Conservation (phyloP, 2,888 invertebrate genomes). For the Lasioglossum leucozonium region DNA sequence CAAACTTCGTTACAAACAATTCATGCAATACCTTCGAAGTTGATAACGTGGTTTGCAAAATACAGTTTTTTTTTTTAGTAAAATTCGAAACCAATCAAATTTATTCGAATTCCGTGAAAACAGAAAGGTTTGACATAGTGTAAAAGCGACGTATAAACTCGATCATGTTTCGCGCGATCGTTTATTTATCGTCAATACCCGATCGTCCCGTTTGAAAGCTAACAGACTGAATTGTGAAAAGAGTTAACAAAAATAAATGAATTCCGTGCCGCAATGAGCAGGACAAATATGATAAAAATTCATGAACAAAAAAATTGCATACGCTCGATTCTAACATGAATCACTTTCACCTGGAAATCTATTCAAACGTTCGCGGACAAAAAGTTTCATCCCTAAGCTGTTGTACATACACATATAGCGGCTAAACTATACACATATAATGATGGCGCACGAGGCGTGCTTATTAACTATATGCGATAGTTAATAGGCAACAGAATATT, state of each 20-base stretch:
- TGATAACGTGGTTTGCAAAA: too few relatives aligned
- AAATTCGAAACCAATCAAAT: too few relatives aligned
- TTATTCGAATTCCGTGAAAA: too few relatives aligned
- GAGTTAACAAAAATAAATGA: not conserved
- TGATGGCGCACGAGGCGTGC: conserved; percentile 27
- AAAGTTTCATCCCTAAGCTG: not conserved
- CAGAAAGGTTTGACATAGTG: too few relatives aligned
- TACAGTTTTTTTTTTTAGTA: too few relatives aligned
- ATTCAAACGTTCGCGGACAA: not conserved
- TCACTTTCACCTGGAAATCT: not conserved
- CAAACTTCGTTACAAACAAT: too few relatives aligned
- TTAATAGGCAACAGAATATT: conserved; percentile 66
- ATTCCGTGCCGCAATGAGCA: not conserved
- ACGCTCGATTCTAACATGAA: not conserved
- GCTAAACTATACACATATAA: conserved; percentile 6
- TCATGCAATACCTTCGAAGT: too few relatives aligned
- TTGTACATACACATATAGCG: not conserved
- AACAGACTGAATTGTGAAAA: not conserved
- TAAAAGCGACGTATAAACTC: too few relatives aligned
- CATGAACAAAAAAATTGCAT: not conserved
- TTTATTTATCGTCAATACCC: too few relatives aligned
- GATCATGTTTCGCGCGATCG: too few relatives aligned
- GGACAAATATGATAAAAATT: not conserved
- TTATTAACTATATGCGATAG: conserved; percentile 65
- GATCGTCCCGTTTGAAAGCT: not conserved